Conservation (phyloP, 2,797 vertebrate genomes). For the Sparidentex hasta region DNA sequence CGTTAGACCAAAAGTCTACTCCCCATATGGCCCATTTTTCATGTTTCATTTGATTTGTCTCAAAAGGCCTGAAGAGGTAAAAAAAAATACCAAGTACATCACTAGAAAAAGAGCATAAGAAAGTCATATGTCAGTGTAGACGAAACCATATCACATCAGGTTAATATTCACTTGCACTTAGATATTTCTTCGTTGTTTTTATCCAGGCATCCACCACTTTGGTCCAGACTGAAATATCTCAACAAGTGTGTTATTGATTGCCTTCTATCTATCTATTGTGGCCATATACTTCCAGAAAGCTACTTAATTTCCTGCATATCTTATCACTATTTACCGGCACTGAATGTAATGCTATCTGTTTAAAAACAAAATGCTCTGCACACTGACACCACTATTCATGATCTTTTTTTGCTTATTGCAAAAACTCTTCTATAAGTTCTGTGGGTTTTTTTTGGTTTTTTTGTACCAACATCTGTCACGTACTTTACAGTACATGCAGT, state of each 20-base stretch:
- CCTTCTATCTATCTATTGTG: not conserved
- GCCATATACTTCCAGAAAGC: not conserved
- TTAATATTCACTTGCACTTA: not conserved
- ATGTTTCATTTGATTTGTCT: not conserved
- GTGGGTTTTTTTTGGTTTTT: slow-evolving; percentile 5
- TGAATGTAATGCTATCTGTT: not conserved
- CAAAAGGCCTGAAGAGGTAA: not conserved
- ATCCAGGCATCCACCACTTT: not conserved
- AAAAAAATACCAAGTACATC: not conserved
- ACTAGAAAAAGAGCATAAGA: not conserved
- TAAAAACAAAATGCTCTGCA: not conserved
- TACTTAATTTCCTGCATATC: not conserved
- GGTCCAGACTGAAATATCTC: not conserved
- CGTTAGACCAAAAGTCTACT: no score
- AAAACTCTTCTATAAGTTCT: not conserved
- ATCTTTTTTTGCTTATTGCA: not conserved
- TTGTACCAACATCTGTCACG: slow-evolving; percentile 12
- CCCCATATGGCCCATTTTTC: not conserved
- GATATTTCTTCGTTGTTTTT: not conserved
- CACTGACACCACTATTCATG: not conserved
- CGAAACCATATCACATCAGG: not conserved
- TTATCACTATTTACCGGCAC: not conserved
- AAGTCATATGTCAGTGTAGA: not conserved
- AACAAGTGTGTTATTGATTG: no score
- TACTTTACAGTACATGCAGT: slow-evolving; percentile 4